These are phyloP conservation scores for Pristionchus entomophagus DNA, from an alignment of 2,888 invertebrate genomes.

Conservation along the genomic window DNA sequence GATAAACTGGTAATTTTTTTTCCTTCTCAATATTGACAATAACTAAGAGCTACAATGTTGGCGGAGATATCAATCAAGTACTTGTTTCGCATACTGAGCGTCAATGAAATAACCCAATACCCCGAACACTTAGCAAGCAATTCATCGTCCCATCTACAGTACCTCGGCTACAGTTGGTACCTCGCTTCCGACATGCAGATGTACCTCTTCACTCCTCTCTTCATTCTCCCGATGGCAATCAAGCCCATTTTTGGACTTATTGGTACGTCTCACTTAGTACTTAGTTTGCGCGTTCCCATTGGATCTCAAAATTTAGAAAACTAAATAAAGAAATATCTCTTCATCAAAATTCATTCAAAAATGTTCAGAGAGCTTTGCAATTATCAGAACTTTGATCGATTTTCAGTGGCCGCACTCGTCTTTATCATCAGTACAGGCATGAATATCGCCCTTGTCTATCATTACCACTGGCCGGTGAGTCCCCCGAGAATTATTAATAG, in stretches of 20 bases:
- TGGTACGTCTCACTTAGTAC: background rate
- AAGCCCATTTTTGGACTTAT: conserved; percentile 45
- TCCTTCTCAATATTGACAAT: no score
- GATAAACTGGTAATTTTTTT: background rate
- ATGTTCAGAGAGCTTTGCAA: background rate
- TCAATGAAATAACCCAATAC: no score
- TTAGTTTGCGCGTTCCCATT: background rate
- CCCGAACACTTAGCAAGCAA: background rate
- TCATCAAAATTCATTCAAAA: background rate
- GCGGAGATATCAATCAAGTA: no score
- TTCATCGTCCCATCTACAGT: conserved; percentile 46
- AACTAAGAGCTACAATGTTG: no score
- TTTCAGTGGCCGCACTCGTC: background rate
- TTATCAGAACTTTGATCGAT: no score
- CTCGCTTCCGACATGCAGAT: conserved; percentile 50
- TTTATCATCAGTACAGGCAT: conserved; percentile 37
- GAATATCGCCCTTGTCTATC: conserved; percentile 47
- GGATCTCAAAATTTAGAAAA: no score
- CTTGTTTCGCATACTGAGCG: no score
- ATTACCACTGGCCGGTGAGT: conserved; percentile 44
- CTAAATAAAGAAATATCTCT: background rate
- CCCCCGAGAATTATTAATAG: no score
- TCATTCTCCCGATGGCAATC: conserved; percentile 47
- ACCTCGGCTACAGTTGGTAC: conserved; percentile 46
- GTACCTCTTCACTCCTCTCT: no score